Evolutionary conservation across 2,888 invertebrate species (phyloP), one percentile per base, ranked within the genome.

Genomic region (Cosmia trapezina): DNA sequence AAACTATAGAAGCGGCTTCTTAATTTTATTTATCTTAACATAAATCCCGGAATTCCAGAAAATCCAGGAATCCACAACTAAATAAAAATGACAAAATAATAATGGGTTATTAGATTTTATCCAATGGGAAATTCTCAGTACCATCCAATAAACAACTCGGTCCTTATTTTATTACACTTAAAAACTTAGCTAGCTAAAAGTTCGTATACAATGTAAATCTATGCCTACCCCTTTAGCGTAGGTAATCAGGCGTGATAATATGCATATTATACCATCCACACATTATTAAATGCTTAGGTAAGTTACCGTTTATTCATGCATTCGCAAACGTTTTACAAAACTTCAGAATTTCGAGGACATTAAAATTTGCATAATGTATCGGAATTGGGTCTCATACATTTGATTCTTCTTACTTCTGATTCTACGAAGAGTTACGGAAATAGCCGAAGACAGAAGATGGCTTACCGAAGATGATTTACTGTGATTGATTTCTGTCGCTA

Each of bases 291-390:
- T 45, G n/a, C 11, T 28, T 28, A 28, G 2, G 28, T 62, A 45
- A 62, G 43, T 33, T 61, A 66, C 33, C 63, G 33, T n/a, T 33
- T 43, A 62, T 66, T 63, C 43, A 45, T 33, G 11, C 19, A 66
- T 45, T 66, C 37, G 45, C 63, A 45, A 63, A 63, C 11, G n/a
- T 45, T 66, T 62, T n/a, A 4, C 63, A n/a, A 45, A 66, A 66
- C 63, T 66, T 62, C 1, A 62, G 43, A 62, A 6, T 6, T 63
- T n/a, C 4, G 17, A 8, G 0, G 45, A 8, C 33, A 67, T 37
- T 37, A 6, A 28, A 28, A 28, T 67, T 67, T 65, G 17, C 67
- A 47, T 65, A 45, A 67, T 28, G 22, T 47, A 37, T 67, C 19
- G 37, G 45, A 65, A 47, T 4, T 4, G 12, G 66, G 45, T 65